phyloP scores from a whole-genome alignment of 2,888 invertebrate species.

The Erannis defoliaria region DNA sequence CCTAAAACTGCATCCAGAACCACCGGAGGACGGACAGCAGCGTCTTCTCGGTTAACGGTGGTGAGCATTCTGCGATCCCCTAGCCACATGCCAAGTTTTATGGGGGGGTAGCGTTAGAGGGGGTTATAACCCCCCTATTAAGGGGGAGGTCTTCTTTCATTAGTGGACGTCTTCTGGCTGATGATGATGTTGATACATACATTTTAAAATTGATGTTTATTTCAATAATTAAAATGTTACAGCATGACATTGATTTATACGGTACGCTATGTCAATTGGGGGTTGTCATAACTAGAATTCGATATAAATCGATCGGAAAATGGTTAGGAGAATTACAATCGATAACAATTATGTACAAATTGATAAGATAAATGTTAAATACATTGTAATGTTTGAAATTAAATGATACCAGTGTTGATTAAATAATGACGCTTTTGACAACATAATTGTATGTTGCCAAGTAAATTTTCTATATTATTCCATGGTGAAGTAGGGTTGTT shows the following conservation, averaged over 20 bases:
- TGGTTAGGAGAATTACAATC: slow-evolving; percentile 23
- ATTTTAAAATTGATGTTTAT: no score
- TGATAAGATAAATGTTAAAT: slow-evolving; percentile 36
- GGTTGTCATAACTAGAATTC: slow-evolving; percentile 56
- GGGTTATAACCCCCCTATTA: no score
- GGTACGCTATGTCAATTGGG: slow-evolving; percentile 51
- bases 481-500: neutral
- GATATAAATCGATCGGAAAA: slow-evolving; percentile 45
- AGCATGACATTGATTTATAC: slow-evolving; percentile 65
- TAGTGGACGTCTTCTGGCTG: no score
- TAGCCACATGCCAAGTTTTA: no score
- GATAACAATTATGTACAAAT: slow-evolving; percentile 25
- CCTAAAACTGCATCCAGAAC: no score
- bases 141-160: no score
- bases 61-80: no score
- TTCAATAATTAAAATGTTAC: slow-evolving; percentile 60
- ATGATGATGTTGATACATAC: no score
- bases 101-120: no score
- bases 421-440: slow-evolving; percentile 30
- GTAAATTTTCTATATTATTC: neutral
- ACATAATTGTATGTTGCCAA: slow-evolving; percentile 17
- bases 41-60: no score
- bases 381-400: slow-evolving; percentile 40
- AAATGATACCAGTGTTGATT: slow-evolving; percentile 11
- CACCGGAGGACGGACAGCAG: no score